Conservation (phyloP, 2,888 invertebrate genomes). For the Eremobia ochroleuca region DNA sequence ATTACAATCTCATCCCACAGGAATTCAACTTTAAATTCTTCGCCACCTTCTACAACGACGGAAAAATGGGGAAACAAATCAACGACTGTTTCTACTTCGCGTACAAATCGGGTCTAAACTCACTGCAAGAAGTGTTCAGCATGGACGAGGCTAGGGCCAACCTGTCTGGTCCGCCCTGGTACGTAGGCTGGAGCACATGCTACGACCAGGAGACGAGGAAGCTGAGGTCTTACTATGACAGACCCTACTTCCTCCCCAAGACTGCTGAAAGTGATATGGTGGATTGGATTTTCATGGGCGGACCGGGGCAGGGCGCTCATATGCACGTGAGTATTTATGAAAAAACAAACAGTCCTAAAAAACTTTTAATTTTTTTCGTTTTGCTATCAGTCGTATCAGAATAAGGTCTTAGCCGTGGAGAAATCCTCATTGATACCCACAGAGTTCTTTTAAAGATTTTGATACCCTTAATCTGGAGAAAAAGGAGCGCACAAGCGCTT, state of each 20-base stretch:
- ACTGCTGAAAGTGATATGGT: slow-evolving; percentile 97
- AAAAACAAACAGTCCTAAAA: too few relatives aligned
- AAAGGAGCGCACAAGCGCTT: not conserved
- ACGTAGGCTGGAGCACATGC: slow-evolving; percentile 98
- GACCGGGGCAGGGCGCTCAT: slow-evolving; percentile 97
- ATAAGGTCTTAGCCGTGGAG: too few relatives aligned
- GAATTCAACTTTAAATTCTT: slow-evolving; percentile 96
- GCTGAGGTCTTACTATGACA: slow-evolving; percentile 94
- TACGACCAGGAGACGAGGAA: slow-evolving; percentile 95
- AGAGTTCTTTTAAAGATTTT: too few relatives aligned
- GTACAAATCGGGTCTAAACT: slow-evolving; percentile 96
- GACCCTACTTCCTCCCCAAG: slow-evolving; percentile 97
- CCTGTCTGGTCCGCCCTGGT: slow-evolving; percentile 93
- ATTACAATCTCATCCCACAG: slow-evolving; percentile 73
- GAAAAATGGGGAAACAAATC: slow-evolving; percentile 88
- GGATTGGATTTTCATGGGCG: slow-evolving; percentile 99
- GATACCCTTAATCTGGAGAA: not conserved
- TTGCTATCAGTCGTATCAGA: not conserved
- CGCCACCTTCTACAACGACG: slow-evolving; percentile 93
- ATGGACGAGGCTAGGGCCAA: slow-evolving; percentile 94
- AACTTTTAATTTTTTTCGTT: too few relatives aligned
- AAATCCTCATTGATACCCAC: not conserved
- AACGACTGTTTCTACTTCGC: slow-evolving; percentile 98
- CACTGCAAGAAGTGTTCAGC: slow-evolving; percentile 95
- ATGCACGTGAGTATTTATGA: slow-evolving; percentile 95